Base-by-base conservation (phyloP, 2,888 invertebrate species). In the Cinara cedri region DNA sequence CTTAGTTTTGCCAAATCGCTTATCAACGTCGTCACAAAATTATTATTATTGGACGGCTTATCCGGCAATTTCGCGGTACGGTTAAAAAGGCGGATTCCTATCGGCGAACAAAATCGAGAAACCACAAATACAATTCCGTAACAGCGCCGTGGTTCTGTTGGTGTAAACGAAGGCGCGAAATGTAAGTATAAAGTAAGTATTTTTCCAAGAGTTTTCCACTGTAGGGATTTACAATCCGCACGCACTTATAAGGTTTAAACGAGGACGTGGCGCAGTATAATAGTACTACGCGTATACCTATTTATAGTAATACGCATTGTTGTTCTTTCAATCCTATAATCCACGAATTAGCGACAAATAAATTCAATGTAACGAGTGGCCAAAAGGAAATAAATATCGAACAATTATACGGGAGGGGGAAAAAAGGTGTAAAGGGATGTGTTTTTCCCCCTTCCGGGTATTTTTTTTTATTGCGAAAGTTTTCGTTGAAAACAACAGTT, bases 401-500 rank as follows among this genome's bases (percentile, higher is more conserved):
- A 76, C 66, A 76, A 76, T 76, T 68, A 68, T 68, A 34, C 60
- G 51, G 55, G 51, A 24, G n/a, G 11, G 24, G 34, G 21, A 72
- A 66, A 78, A 78, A 49, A 68, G 78, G 78, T 70, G 70, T 57
- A 76, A 76, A 76, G 57, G 76, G 76, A 66, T 57, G 46, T 66
- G 9, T 68, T 57, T 26, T 74, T 70, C 16, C 54, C 34, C 34
- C 19, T 34, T 26, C 46, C 11, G 13, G 10, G 51, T 10, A 42
- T 14, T 51, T 34, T 57, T 66, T 78, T 78, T 78, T 78, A 78
- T 78, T 78, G 60, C 78, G 34, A 70, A 78, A 78, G 70, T 78
- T 78, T 78, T 60, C 78, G 60, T 42, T 42, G 60, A 78, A 78
- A 78, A 78, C 78, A 78, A 78, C 78, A 68, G 78, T 60, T 70